Base-by-base conservation (phyloP, 1,140 invertebrate species). In the Trinorchestia longiramus region DNA sequence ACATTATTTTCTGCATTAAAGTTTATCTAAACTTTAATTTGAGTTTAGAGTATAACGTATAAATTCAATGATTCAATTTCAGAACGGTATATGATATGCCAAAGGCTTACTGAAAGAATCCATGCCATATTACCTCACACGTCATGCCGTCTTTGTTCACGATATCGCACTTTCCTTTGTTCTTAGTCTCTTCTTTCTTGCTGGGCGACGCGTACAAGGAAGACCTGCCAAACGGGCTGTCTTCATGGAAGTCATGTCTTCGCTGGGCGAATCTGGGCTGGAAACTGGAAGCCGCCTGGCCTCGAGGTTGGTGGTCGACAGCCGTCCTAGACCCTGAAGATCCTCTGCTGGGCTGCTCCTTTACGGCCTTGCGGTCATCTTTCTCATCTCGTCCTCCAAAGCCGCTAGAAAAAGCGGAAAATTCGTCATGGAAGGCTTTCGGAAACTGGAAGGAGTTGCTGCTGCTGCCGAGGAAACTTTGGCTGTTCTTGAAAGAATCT, bases 141-240 rank as follows among this genome's bases (percentile, higher is more conserved):
- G 95, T 95, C 95, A 95, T 95, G 87, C 90, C 87, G 36, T 95
- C 95, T 53, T 96, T 96, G 77, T 96, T 62, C 43, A 96, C 87
- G 87, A 91, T 96, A 42, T 96, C 95, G 53, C 95, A 96, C 44
- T 96, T 96, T 23, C 92, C 92, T 53, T 96, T 96, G 87, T 88
- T 96, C 45, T 91, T 91, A 0, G 88, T 92, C 28, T 96, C 87
- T 40, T 96, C 42, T 47, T 96, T 44, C 43, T 90, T 87, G 53
- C 62, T 57, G 36, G 77, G 87, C 41, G 92, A 43, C 36, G 92
- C 92, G 36, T 94, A 43, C 6, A 94, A 44, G 36, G 43, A 40
- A 40, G 92, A 94, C 43, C 92, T 23, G 40, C 44, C 92, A 36
- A 94, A 94, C 6, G 92, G 92, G 41, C 92, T 94, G 41, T 44